Percentiles rank a stretch among this genome's conserved stretches.
These are phyloP conservation scores for Cecropterus lyciades DNA, from an alignment of 1,140 invertebrate genomes.

Conservation along the genomic window DNA sequence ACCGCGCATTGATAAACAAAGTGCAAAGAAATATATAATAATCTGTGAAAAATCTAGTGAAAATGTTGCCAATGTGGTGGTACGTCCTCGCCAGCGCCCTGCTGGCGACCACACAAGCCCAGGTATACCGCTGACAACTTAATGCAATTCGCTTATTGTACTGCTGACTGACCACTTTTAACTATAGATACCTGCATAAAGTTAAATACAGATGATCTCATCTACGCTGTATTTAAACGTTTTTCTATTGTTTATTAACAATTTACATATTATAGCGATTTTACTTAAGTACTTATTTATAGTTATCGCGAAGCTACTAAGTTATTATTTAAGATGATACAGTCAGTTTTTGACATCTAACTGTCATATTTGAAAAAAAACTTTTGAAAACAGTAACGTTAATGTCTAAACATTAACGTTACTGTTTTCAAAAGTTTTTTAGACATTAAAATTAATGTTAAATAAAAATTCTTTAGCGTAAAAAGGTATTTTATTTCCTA, in stretches of 20 bases:
- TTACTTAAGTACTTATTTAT: too few relatives aligned
- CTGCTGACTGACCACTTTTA: constrained; percentile 33
- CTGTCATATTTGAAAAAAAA: too few relatives aligned
- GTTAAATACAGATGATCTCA: constrained; percentile 44
- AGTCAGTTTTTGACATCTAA: too few relatives aligned
- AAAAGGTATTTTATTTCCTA: too few relatives aligned
- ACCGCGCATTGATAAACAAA: constrained; percentile 22
- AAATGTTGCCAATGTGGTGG: constrained; percentile 67
- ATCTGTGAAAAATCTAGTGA: constrained; percentile 51
- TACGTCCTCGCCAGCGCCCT: constrained; percentile 51
- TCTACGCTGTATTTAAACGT: constrained; percentile 18
- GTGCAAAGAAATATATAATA: constrained; percentile 21
- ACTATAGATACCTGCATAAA: constrained; percentile 35
- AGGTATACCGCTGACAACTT: constrained; percentile 53
- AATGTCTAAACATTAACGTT: too few relatives aligned
- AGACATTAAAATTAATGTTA: too few relatives aligned
- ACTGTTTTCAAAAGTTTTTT: too few relatives aligned
- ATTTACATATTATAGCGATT: background rate
- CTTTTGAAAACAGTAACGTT: too few relatives aligned
- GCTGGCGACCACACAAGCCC: constrained; percentile 56
- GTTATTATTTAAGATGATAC: too few relatives aligned
- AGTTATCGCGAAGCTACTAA: too few relatives aligned
- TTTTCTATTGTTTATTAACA: constrained; percentile 5
- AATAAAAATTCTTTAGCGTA: too few relatives aligned
- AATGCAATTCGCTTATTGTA: constrained; percentile 32